Percentiles rank a stretch among this genome's conserved stretches.
phyloP scores from a whole-genome alignment of 2,888 invertebrate species.

The Machimus atricapillus region DNA sequence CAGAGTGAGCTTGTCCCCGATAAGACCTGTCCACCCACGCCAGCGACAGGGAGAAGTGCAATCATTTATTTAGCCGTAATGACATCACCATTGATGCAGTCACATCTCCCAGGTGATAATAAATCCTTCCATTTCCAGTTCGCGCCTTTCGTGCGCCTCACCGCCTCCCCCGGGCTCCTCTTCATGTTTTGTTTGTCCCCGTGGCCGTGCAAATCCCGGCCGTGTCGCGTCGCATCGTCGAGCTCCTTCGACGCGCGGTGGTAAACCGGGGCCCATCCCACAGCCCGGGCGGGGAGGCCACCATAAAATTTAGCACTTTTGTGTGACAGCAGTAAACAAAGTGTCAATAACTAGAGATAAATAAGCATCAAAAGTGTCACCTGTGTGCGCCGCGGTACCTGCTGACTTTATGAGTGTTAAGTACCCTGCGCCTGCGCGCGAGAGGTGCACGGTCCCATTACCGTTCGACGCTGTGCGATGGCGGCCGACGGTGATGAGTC shows the following conservation, averaged over 20 bases:
- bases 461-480: not conserved
- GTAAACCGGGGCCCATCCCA: constrained; percentile 20
- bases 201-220: not conserved
- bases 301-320: constrained; percentile 43
- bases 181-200: not conserved
- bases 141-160: not conserved
- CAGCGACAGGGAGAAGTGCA: constrained; percentile 14
- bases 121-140: constrained; percentile 38
- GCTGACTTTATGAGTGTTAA: constrained; percentile 26
- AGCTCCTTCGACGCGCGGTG: not conserved
- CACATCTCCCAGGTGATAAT: constrained; percentile 30
- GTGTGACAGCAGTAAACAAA: constrained; percentile 44
- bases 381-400: not conserved
- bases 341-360: constrained; percentile 42
- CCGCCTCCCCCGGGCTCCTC: not conserved
- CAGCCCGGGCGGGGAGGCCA: not conserved
- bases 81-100: constrained; percentile 39
- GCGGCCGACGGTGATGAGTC: not conserved
- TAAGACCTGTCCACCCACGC: constrained; percentile 38
- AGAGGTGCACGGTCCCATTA: constrained; percentile 15
- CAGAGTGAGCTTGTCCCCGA: constrained; percentile 33
- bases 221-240: not conserved
- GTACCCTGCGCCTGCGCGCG: not conserved
- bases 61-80: constrained; percentile 33
- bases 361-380: constrained; percentile 30